Base-by-base conservation (phyloP, 1,140 invertebrate genomes). In the Parapsyche elsis region DNA sequence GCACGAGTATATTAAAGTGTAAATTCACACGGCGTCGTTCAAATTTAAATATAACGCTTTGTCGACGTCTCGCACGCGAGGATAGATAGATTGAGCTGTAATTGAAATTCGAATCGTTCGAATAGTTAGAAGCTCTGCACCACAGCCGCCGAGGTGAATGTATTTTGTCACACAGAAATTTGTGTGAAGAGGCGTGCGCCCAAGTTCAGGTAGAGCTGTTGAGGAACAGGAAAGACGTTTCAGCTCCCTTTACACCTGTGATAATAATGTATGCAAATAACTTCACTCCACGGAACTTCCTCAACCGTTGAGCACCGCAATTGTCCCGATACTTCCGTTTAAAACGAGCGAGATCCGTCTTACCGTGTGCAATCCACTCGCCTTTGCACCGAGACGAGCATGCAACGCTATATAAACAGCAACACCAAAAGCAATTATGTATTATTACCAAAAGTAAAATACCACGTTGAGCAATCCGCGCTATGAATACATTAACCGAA, bases 181-280 rank as follows among this genome's bases (percentile, higher is more conserved):
- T 81, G 75, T 81, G 38, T 71, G 57, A 61, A 71, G 74, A 71
- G 23, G 46, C 67, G 24, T 64, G 57, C 2, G 23, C 53, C n/a
- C n/a, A 75, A 75, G 44, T 75, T 75, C 24, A 46, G 46, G 16
- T 16, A 26, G 53, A 53, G 49, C 14, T 24, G 67, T 70, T 70
- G 46, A 10, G 77, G 44, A 78, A 71, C 77, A 78, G 77, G 77
- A 78, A 77, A 78, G 77, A 71, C 61, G 77, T 71, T 71, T 71
- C 77, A 53, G 19, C 74, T 26, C 5, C 49, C 16, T 71, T 46
- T 57, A 77, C 81, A 82, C 81, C 81, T 82, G 81, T 77, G 78
- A 82, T 82, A 79, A 81, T 83, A 83, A 83, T 81, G 79, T 83
- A 83, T 83, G 79, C 79, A 83, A 83, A 83, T 83, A 75, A 79